phyloP scores from a whole-genome alignment of 2,113 vertebrate species.

The Burhinus oedicnemus region DNA sequence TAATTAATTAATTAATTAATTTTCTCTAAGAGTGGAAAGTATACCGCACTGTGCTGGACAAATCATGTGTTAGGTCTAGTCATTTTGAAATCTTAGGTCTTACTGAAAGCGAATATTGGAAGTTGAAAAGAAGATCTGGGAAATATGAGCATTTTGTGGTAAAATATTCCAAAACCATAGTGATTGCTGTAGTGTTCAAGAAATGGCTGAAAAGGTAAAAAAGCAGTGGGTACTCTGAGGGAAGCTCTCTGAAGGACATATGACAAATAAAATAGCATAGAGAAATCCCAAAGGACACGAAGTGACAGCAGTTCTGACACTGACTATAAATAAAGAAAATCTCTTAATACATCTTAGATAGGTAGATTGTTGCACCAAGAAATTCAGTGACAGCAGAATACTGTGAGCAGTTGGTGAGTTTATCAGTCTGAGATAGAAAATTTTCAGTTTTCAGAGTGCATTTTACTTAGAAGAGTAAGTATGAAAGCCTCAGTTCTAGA shows the following conservation, averaged over 20 bases:
- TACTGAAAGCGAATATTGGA: neutral
- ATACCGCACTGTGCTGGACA: neutral
- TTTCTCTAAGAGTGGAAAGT: neutral
- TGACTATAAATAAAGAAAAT: neutral
- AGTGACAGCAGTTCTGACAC: neutral
- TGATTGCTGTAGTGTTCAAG: neutral
- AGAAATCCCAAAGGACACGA: neutral
- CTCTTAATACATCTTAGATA: neutral
- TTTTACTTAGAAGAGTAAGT: neutral
- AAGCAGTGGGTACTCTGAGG: neutral
- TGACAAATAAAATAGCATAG: neutral
- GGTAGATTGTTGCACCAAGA: neutral
- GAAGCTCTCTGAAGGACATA: neutral
- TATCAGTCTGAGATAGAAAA: neutral
- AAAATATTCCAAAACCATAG: neutral
- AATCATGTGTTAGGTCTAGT: neutral
- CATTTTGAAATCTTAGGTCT: neutral
- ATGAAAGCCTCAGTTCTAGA: neutral
- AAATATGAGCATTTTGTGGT: neutral
- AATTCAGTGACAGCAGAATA: neutral
- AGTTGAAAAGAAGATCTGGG: neutral
- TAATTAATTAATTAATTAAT: neutral
- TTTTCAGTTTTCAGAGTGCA: neutral
- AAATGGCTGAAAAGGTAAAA: neutral
- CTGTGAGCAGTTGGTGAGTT: neutral